These are phyloP conservation scores for Cloeon dipterum DNA, from an alignment of 2,888 invertebrate genomes.

Conservation along the genomic window DNA sequence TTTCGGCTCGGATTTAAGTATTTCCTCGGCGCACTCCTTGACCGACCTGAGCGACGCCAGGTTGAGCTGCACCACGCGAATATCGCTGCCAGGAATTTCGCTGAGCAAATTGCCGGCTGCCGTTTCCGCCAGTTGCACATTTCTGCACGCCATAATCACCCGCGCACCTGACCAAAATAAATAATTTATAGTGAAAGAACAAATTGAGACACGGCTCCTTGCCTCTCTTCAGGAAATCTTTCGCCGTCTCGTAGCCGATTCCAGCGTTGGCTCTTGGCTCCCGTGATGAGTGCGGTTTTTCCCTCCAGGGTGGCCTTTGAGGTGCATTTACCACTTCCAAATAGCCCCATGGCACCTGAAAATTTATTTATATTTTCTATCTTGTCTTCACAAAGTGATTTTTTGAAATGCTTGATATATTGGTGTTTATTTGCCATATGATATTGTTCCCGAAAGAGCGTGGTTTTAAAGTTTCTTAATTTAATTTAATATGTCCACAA, in stretches of 20 bases:
- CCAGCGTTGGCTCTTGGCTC: constrained; percentile 18
- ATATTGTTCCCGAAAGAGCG: too few species aligned
- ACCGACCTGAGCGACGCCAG: constrained; percentile 36
- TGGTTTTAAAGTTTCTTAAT: too few species aligned
- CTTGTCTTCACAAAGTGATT: too few species aligned
- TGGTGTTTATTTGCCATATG: too few species aligned
- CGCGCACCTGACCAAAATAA: constrained; percentile 25
- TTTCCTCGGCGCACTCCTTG: constrained; percentile 17
- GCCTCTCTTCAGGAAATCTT: constrained; percentile 22
- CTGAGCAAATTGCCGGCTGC: constrained; percentile 23
- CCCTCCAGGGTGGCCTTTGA: constrained; percentile 14
- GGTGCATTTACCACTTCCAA: background rate
- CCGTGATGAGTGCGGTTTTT: constrained; percentile 22
- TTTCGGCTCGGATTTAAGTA: constrained; percentile 13
- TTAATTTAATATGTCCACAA: too few species aligned
- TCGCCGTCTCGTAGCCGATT: constrained; percentile 17
- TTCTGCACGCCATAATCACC: constrained; percentile 33
- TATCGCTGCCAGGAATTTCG: constrained; percentile 14
- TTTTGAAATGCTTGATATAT: too few species aligned
- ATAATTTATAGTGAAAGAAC: too few species aligned
- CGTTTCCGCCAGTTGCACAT: constrained; percentile 23
- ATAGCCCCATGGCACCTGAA: background rate
- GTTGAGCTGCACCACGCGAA: constrained; percentile 49
- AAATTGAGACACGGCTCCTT: too few species aligned
- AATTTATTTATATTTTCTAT: too few species aligned